Percentiles rank a stretch among this genome's conserved stretches.
phyloP scores from a whole-genome alignment of 2,797 vertebrate genomes.

The Labeo calbasu region DNA sequence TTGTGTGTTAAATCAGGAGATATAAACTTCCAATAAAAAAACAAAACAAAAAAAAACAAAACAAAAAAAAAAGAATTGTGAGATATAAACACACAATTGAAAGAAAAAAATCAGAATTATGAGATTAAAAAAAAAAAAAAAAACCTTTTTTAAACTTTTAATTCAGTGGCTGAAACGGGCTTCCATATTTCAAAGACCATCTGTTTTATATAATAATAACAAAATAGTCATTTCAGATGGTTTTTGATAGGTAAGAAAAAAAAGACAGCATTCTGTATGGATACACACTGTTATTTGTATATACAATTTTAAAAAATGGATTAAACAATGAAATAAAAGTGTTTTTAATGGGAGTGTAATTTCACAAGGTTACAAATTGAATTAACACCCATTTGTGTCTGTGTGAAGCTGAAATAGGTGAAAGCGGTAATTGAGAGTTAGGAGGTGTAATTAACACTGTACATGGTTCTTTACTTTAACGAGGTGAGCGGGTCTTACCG shows the following conservation, averaged over 20 bases:
- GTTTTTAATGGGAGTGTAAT: not conserved
- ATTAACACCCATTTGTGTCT: not conserved
- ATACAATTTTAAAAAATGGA: not conserved
- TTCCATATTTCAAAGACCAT: not conserved
- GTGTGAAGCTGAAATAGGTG: not conserved
- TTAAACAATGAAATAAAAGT: not conserved
- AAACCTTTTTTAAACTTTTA: too few relatives aligned
- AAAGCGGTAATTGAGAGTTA: not conserved
- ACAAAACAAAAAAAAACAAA: too few relatives aligned
- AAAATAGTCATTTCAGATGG: not conserved
- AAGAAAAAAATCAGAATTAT: too few relatives aligned
- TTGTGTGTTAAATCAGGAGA: too few relatives aligned
- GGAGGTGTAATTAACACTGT: not conserved
- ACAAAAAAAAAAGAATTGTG: too few relatives aligned
- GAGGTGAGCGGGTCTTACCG: conserved; percentile 58
- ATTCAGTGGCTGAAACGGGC: too few relatives aligned
- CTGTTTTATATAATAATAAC: not conserved
- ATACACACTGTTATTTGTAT: not conserved
- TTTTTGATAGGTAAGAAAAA: not conserved
- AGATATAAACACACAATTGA: too few relatives aligned
- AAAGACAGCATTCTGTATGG: not conserved
- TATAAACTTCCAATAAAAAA: too few relatives aligned
- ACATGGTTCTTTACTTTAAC: conserved; percentile 10
- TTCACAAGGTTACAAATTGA: not conserved
- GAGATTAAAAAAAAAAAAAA: too few relatives aligned